A percentile compares a stretch with the other conserved stretches of the same genome.
phyloP scores from a whole-genome alignment of 64 coral and sea anemone genomes.

The Porites australiensis region DNA sequence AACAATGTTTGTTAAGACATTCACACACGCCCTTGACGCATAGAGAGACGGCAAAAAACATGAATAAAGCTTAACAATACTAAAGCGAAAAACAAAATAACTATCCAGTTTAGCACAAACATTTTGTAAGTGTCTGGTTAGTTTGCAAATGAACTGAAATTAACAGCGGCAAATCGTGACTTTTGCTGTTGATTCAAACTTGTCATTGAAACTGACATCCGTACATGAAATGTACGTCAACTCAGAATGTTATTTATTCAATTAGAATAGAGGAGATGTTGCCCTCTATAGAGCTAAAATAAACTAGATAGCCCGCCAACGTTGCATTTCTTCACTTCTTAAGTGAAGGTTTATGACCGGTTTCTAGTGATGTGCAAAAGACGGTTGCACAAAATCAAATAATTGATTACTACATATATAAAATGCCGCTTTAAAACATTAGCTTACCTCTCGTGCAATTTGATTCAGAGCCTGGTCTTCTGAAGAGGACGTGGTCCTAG shows the following conservation, averaged over 20 bases:
- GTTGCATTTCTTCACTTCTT: not conserved
- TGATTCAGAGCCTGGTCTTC: constrained; percentile 96
- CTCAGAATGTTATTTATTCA: not conserved
- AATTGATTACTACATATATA: not conserved
- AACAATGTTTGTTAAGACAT: not conserved
- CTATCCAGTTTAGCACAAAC: not conserved
- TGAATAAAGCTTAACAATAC: not conserved
- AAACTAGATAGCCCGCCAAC: not conserved
- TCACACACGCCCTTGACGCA: constrained; percentile 16
- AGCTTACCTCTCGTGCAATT: constrained; percentile 93
- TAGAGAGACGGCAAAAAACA: not conserved
- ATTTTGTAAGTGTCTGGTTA: not conserved
- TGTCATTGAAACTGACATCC: constrained; percentile 21
- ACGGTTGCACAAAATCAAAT: constrained; percentile 24
- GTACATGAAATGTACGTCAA: not conserved
- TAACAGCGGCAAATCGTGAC: constrained; percentile 12
- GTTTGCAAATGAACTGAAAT: not conserved
- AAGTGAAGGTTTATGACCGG: not conserved
- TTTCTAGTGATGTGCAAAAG: not conserved
- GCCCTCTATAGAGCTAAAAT: not conserved
- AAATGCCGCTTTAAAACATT: not conserved
- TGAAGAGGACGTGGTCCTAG: constrained; percentile 72
- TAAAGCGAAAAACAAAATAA: not conserved
- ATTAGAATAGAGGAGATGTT: not conserved
- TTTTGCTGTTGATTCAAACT: not conserved